Conservation (phyloP, 2,113 vertebrate genomes). For the Misgurnus mizolepis region DNA sequence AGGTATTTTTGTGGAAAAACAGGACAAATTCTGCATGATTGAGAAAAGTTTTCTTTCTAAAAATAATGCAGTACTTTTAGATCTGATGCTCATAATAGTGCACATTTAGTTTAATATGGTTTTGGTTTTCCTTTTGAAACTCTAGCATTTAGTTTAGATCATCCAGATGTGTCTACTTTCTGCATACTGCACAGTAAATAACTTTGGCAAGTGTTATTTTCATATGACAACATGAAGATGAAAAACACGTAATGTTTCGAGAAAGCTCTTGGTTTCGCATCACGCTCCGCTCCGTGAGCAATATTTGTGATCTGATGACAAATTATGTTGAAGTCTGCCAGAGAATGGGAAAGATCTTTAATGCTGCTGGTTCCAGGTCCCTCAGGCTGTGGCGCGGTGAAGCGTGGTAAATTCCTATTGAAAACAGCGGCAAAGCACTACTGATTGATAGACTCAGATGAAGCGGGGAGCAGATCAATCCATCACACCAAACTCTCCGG, state of each 20-base stretch:
- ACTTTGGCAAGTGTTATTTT: not conserved
- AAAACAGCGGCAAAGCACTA: constrained; percentile 61
- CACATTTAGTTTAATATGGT: not conserved
- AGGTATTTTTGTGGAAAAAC: no score
- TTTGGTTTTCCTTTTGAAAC: not conserved
- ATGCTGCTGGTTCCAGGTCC: constrained; percentile 55
- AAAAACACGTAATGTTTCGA: not conserved
- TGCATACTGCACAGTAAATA: no score
- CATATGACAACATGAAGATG: not conserved
- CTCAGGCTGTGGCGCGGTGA: constrained; percentile 40
- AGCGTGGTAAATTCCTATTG: constrained; percentile 58
- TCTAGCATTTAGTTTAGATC: not conserved
- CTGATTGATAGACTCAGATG: constrained; percentile 72
- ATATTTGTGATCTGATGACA: constrained; percentile 39
- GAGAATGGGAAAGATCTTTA: constrained; percentile 47
- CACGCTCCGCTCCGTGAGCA: constrained; percentile 28
- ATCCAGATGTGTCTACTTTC: not conserved
- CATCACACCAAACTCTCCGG: constrained; percentile 62
- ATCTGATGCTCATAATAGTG: no score
- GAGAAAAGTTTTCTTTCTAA: no score
- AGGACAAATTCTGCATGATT: no score
- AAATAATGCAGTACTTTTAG: no score
- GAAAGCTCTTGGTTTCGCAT: not conserved
- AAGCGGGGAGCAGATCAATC: constrained; percentile 69
- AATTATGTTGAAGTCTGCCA: not conserved